These are phyloP conservation scores for Aviceda subcristata DNA, from an alignment of 2,113 vertebrate species.

Conservation along the genomic window DNA sequence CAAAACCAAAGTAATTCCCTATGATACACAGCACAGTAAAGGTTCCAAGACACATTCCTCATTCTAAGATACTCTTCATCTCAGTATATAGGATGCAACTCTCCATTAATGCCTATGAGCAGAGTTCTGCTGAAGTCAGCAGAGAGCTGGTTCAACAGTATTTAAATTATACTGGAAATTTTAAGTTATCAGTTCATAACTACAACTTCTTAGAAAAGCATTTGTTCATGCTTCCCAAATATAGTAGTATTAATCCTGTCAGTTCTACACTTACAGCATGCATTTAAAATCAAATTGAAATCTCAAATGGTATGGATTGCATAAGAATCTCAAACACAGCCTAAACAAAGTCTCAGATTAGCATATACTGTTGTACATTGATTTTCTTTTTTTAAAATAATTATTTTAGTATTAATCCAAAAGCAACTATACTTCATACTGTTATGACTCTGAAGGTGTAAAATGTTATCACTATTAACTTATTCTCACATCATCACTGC, in stretches of 20 bases:
- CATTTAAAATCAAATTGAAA: neutral
- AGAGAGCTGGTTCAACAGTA: neutral
- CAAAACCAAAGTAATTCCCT: neutral
- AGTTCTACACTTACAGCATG: neutral
- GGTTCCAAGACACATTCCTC: neutral
- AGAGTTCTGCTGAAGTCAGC: neutral
- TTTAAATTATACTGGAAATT: neutral
- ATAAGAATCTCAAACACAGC: neutral
- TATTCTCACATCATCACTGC: neutral
- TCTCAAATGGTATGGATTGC: neutral
- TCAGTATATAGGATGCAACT: neutral
- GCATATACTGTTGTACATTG: neutral
- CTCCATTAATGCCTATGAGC: neutral
- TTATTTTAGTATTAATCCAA: neutral
- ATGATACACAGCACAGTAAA: neutral
- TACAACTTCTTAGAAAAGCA: neutral
- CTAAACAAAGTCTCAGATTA: neutral
- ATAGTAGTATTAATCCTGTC: neutral
- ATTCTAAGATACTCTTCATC: neutral
- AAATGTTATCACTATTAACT: neutral
- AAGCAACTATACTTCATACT: neutral
- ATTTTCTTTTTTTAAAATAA: neutral
- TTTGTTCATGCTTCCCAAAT: neutral
- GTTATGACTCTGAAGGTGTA: neutral
- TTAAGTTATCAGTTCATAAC: neutral